Base-by-base conservation (phyloP, 2,113 vertebrate genomes). In the Stigmatopora argus region DNA sequence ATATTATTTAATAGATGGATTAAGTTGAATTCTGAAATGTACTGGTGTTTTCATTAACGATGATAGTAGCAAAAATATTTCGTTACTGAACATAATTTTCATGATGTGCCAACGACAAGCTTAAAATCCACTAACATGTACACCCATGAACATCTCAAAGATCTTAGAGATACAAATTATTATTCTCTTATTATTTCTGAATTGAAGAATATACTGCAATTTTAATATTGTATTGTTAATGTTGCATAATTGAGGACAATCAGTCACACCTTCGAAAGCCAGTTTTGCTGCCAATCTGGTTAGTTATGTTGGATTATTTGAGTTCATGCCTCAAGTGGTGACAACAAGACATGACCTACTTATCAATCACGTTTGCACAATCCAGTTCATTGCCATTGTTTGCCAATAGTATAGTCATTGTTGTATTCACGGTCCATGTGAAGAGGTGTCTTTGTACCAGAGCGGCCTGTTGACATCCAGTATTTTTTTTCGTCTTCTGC, bases 341-440 rank as follows among this genome's bases (percentile, higher is more conserved):
- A 76, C 85, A 86, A 88, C 81, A 85, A 88, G 79, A 84, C 84
- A 82, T 89, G 89, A 89, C 90, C 90, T 86, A 90, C 86, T 89
- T 89, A 83, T 88, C 78, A 82, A 73, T 83, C 82, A 83, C 79
- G 70, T 82, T 81, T 79, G 72, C 76, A 80, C 86, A 73, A 84
- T 82, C 72, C 76, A 79, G 67, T 81, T 85, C 87, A 80, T 80
- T 66, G 57, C 75, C 58, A 83, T 89, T 89, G 85, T 83, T 69
- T 70, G 77, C 44, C 79, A 72, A 86, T 85, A 86, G 83, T 81
- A 81, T 66, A 66, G 67, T 62, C 79, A 85, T 90, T 90, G 85
- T 91, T 85, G 80, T 75, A 41, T 58, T 17, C 70, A 78, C 74
- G 69, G 79, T 84, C 80, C 72, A 86, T 78, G 59, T 70, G 66